Percentiles rank a stretch among this genome's conserved stretches.
Conservation (phyloP, 1,140 invertebrate genomes). For the Atta colombica region DNA sequence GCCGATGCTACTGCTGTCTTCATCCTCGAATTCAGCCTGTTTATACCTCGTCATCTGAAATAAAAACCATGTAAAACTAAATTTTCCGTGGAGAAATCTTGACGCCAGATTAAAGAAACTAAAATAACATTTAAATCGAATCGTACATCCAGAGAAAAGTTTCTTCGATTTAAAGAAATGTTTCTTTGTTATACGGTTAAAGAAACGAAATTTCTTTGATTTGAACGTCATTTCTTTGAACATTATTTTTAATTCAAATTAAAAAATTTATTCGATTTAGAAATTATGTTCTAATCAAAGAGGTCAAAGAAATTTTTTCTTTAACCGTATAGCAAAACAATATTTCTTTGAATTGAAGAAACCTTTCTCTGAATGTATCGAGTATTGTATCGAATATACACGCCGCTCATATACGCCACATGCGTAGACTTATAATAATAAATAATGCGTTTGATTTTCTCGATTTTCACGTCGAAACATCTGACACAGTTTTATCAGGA, state of each 20-base stretch:
- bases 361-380: too few species aligned
- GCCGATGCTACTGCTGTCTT: constrained; percentile 93
- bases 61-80: constrained; percentile 60
- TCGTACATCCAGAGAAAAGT: neutral
- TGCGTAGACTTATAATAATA: constrained; percentile 11
- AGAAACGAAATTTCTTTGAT: too few species aligned
- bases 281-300: too few species aligned
- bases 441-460: neutral
- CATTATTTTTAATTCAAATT: too few species aligned
- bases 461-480: neutral
- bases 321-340: too few species aligned
- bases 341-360: too few species aligned
- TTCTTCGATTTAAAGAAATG: too few species aligned
- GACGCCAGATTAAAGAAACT: neutral
- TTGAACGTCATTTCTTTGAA: too few species aligned
- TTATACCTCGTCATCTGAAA: constrained; percentile 95
- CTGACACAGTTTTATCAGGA: neutral
- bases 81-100: neutral
- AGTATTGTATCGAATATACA: too few species aligned
- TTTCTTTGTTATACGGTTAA: too few species aligned
- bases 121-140: constrained; percentile 18
- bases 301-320: too few species aligned
- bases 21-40: constrained; percentile 94
- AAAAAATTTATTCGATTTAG: too few species aligned
- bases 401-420: neutral